Evolutionary conservation across 2,888 invertebrate genomes (phyloP).

Genomic region (Sinopyrophorus schimmeli): DNA sequence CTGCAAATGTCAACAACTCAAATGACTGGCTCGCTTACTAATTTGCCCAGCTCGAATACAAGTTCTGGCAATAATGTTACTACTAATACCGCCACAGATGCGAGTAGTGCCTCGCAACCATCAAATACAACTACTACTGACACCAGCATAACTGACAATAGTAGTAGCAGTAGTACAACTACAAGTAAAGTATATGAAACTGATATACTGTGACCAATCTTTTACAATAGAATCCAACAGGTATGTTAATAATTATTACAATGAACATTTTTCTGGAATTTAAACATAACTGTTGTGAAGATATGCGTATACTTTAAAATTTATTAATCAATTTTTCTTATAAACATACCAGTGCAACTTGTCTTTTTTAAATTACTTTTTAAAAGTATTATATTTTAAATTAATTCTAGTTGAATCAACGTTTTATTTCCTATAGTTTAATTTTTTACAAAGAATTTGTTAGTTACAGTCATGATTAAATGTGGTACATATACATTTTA

Average conservation of each 20-base stretch:
- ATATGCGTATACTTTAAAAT: background rate
- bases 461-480: too few relatives aligned
- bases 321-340: too few relatives aligned
- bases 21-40: slow-evolving; percentile 65
- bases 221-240: slow-evolving; percentile 28
- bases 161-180: slow-evolving; percentile 49
- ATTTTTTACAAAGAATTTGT: too few relatives aligned
- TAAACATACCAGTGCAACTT: too few relatives aligned
- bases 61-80: slow-evolving; percentile 42
- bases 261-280: slow-evolving; percentile 6
- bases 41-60: slow-evolving; percentile 58
- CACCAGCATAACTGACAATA: slow-evolving; percentile 35
- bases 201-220: slow-evolving; percentile 83
- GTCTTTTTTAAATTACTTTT: too few relatives aligned
- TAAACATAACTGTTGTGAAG: background rate
- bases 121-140: slow-evolving; percentile 46
- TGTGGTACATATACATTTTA: too few relatives aligned
- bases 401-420: too few relatives aligned
- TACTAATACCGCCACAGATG: slow-evolving; percentile 38
- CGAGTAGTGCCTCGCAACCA: slow-evolving; percentile 37
- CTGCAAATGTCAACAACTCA: slow-evolving; percentile 63
- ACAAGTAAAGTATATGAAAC: slow-evolving; percentile 88
- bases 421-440: too few relatives aligned
- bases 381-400: too few relatives aligned
- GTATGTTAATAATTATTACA: slow-evolving; percentile 33